Conservation (phyloP, 35 echinoderm and acorn worm genomes). For the Strongylocentrotus purpuratus region DNA sequence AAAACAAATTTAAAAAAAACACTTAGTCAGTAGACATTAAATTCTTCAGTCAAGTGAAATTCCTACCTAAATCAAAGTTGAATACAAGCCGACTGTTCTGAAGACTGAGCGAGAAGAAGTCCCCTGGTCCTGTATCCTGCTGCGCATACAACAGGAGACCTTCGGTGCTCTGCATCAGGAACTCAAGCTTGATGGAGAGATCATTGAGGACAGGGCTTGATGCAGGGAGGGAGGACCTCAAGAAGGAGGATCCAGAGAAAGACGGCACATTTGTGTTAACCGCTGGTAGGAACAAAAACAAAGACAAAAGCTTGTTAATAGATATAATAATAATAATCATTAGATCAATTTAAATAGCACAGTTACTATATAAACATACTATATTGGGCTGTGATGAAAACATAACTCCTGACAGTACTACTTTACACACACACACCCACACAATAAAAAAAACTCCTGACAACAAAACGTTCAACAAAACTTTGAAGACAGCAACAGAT, state of each 20-base stretch:
- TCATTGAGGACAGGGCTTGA: slow-evolving; percentile 48
- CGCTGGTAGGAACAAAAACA: slow-evolving; percentile 23
- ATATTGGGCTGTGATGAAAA: too few relatives aligned
- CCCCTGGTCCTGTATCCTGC: slow-evolving; percentile 62
- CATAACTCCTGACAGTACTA: too few relatives aligned
- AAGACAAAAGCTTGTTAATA: neutral
- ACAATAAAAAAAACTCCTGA: too few relatives aligned
- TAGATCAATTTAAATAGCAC: too few relatives aligned
- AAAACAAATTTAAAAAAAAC: too few relatives aligned
- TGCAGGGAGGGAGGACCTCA: slow-evolving; percentile 71
- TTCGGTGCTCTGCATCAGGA: slow-evolving; percentile 67
- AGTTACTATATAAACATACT: too few relatives aligned
- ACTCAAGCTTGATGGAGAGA: slow-evolving; percentile 57
- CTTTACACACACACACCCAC: too few relatives aligned
- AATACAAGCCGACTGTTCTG: slow-evolving; percentile 63
- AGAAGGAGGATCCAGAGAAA: slow-evolving; percentile 67
- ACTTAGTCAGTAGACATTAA: too few relatives aligned
- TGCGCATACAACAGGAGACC: slow-evolving; percentile 75
- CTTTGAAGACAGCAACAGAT: too few relatives aligned
- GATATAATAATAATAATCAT: too few relatives aligned
- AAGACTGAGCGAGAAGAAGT: slow-evolving; percentile 85
- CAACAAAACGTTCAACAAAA: too few relatives aligned
- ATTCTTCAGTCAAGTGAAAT: neutral
- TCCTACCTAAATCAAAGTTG: slow-evolving; percentile 89
- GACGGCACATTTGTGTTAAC: slow-evolving; percentile 58